Percentiles rank a stretch among this genome's conserved stretches.
Evolutionary conservation across 2,888 invertebrate species (phyloP).

Genomic region (Urechis unicinctus): DNA sequence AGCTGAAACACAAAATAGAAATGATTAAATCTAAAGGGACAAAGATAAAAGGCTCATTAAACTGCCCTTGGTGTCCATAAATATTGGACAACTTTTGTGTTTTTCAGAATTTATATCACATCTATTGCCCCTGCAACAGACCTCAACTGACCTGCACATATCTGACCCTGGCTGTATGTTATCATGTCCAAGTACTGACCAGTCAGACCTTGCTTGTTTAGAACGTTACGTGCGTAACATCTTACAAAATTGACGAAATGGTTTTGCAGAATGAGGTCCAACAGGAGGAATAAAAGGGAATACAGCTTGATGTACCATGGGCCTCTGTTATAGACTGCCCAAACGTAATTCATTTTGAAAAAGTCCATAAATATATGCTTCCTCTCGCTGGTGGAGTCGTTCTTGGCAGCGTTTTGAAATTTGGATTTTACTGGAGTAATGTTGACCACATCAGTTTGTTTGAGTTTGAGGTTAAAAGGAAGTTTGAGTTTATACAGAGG

Average conservation of each 20-base stretch:
- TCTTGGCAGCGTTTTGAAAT: neutral
- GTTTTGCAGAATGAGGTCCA: slow-evolving; percentile 26
- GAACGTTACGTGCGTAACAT: slow-evolving; percentile 22
- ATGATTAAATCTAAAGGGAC: neutral
- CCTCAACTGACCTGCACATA: slow-evolving; percentile 28
- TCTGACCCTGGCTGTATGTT: slow-evolving; percentile 25
- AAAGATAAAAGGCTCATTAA: neutral
- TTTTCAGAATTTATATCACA: neutral
- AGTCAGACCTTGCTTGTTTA: slow-evolving; percentile 25
- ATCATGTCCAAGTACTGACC: slow-evolving; percentile 34
- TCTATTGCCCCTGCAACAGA: neutral
- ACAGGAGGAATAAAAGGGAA: slow-evolving; percentile 26
- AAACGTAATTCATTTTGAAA: slow-evolving; percentile 27
- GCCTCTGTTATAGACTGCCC: slow-evolving; percentile 26
- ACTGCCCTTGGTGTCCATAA: neutral
- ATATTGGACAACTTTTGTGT: neutral
- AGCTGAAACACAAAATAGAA: slow-evolving; percentile 21
- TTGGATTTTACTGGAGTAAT: neutral
- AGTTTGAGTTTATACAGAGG: slow-evolving; percentile 25
- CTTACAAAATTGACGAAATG: slow-evolving; percentile 24
- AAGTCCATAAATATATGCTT: slow-evolving; percentile 32
- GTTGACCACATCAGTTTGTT: slow-evolving; percentile 2
- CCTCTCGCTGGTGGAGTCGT: neutral
- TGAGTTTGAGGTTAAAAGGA: slow-evolving; percentile 20
- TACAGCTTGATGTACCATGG: slow-evolving; percentile 30